Conservation (phyloP, 2,888 invertebrate species). For the Catocala fraxini region DNA sequence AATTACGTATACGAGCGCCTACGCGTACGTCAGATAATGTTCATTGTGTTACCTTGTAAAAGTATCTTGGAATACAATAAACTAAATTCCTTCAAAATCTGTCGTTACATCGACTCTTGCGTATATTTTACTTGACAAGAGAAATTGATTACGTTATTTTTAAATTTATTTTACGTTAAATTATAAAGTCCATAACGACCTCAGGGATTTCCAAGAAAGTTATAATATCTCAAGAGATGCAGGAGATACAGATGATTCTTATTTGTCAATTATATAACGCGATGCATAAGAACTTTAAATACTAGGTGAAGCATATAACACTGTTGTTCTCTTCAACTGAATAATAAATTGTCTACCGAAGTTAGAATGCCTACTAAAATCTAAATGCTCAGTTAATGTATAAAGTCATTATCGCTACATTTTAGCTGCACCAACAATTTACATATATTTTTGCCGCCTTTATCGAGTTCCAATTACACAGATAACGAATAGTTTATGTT, state of each 20-base stretch:
- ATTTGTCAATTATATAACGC: slow-evolving; percentile 16
- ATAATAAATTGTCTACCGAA: neutral
- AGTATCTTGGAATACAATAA: slow-evolving; percentile 13
- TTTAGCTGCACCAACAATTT: slow-evolving; percentile 40
- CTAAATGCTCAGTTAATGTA: slow-evolving; percentile 24
- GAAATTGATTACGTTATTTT: slow-evolving; percentile 37
- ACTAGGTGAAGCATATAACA: neutral
- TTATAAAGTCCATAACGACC: slow-evolving; percentile 39
- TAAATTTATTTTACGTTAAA: slow-evolving; percentile 34
- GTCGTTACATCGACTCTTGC: slow-evolving; percentile 18
- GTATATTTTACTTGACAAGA: slow-evolving; percentile 27
- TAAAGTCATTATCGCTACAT: slow-evolving; percentile 34
- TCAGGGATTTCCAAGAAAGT: slow-evolving; percentile 40
- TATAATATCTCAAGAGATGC: slow-evolving; percentile 35
- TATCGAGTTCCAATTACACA: slow-evolving; percentile 57
- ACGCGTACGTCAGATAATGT: slow-evolving; percentile 38
- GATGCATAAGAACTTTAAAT: no score
- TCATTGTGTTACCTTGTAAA: slow-evolving; percentile 35
- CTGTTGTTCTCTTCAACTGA: neutral
- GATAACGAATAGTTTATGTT: slow-evolving; percentile 57
- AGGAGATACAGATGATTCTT: slow-evolving; percentile 25
- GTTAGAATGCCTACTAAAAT: neutral
- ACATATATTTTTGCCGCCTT: slow-evolving; percentile 53
- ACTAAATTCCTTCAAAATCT: slow-evolving; percentile 13
- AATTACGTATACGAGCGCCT: slow-evolving; percentile 40